Evolutionary conservation across 2,797 vertebrate genomes (phyloP), one percentile per base, ranked within the genome.

Genomic region (Enteromius unitaeniatus): DNA sequence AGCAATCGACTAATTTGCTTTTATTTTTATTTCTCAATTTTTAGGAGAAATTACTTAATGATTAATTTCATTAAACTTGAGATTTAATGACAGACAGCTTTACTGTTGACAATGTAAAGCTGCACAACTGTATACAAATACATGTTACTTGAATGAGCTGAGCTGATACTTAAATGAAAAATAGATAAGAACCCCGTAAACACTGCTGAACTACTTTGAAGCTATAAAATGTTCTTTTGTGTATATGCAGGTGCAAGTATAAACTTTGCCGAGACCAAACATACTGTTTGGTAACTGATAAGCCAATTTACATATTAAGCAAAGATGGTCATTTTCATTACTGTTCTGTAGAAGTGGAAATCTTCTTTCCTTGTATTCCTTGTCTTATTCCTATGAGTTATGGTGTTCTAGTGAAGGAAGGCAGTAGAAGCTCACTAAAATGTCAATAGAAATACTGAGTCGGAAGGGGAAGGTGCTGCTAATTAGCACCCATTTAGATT

Each of bases 401-500:
- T 98, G 97, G 96, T 96, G 94, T 97, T 87, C 67, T 21, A 75
- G 80, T 21, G 68, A 80, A 86, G 62, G 79, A 55, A 78, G 81
- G 82, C 40, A 93, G 94, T 93, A 93, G 94, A 45, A 69, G 83
- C 84, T 75, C 68, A 80, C 72, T 95, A 97, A 99, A 99, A 99
- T 99, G 98, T 99, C 98, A 99, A 99, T 99, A 99, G 98, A 98
- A 98, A 97, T 98, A 97, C 97, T 97, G 98, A 98, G 96, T 97
- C 96, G 97, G 97, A 97, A 97, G 97, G 96, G 97, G 96, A 98
- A 99, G 97, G 97, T 97, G 96, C 96, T 97, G 96, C 97, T 99
- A 99, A 99, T 99, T 99, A 99, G 98, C 97, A 96, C 97, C 97
- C 97, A 99, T 99, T 99, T 99, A 99, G 97, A 99, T 99, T 99